Percentiles rank a stretch among this genome's conserved stretches.
These are phyloP conservation scores for Eilema sororculum DNA, from an alignment of 2,888 invertebrate species.

Conservation along the genomic window DNA sequence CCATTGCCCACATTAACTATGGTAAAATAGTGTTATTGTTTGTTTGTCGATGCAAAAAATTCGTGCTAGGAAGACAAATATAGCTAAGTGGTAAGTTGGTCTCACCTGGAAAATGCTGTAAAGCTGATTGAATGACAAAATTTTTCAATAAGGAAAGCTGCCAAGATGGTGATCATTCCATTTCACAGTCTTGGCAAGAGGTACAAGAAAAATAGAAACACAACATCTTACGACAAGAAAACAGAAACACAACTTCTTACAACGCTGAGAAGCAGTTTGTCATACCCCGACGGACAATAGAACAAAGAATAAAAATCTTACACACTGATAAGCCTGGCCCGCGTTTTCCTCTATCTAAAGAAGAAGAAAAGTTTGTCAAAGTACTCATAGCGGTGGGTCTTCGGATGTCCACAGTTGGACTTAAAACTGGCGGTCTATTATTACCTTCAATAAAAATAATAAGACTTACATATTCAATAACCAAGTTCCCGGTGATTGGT, in stretches of 20 bases:
- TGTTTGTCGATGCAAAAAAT: too few relatives aligned
- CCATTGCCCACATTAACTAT: too few relatives aligned
- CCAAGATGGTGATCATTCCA: too few relatives aligned
- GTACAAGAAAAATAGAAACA: too few relatives aligned
- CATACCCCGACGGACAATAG: conserved; percentile 16
- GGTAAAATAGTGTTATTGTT: too few relatives aligned
- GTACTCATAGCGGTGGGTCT: conserved; percentile 15
- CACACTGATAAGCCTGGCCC: conserved; percentile 17
- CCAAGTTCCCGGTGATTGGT: not conserved
- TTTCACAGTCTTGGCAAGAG: too few relatives aligned
- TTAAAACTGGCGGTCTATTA: conserved; percentile 5
- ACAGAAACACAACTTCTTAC: conserved; percentile 2
- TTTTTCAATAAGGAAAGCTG: too few relatives aligned
- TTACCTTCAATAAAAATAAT: conserved; percentile 6
- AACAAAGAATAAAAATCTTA: conserved; percentile 16
- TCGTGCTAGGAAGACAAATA: too few relatives aligned
- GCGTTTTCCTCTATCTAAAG: conserved; percentile 2
- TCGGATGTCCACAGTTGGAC: conserved; percentile 17
- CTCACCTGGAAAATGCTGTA: too few relatives aligned
- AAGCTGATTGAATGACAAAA: too few relatives aligned
- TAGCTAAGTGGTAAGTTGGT: too few relatives aligned
- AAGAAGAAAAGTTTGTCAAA: conserved; percentile 16
- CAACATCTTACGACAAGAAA: too few relatives aligned
- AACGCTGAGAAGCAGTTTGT: conserved; percentile 20
- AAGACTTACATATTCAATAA: conserved; percentile 5